These are phyloP conservation scores for Lagodon rhomboides DNA, from an alignment of 2,797 vertebrate species.

Conservation along the genomic window DNA sequence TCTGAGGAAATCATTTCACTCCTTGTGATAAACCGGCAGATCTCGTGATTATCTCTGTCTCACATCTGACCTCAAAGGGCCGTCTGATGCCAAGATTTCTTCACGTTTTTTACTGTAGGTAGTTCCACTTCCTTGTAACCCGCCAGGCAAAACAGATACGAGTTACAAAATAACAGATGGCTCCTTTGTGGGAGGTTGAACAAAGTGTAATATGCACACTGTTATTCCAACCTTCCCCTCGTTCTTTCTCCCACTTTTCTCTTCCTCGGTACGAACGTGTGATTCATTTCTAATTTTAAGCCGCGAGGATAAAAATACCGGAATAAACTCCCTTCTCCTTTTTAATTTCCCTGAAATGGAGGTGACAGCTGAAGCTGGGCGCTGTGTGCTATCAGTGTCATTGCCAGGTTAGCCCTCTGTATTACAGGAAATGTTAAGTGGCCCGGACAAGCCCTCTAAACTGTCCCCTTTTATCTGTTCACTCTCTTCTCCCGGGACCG, in stretches of 20 bases:
- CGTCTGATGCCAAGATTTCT: conserved; percentile 55
- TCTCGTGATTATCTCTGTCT: conserved; percentile 57
- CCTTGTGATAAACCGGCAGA: conserved; percentile 33
- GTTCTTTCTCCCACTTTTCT: conserved; percentile 27
- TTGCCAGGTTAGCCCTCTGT: conserved; percentile 47
- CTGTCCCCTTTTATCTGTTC: conserved; percentile 62
- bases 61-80: conserved; percentile 49
- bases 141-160: conserved; percentile 67
- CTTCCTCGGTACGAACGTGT: conserved; percentile 4
- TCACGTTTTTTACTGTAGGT: conserved; percentile 59
- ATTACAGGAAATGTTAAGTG: conserved; percentile 71
- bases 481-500: conserved; percentile 53
- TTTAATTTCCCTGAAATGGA: conserved; percentile 22
- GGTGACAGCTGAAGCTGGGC: conserved; percentile 13
- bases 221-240: conserved; percentile 50
- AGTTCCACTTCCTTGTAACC: conserved; percentile 61
- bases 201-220: conserved; percentile 62
- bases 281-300: conserved; percentile 42
- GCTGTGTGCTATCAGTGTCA: conserved; percentile 24
- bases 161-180: conserved; percentile 73
- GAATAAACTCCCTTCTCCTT: not conserved
- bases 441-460: conserved; percentile 55
- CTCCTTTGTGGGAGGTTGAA: conserved; percentile 68
- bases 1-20: not conserved
- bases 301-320: conserved; percentile 22